Evolutionary conservation across 2,797 vertebrate species (phyloP).

Genomic region (Channa striata): DNA sequence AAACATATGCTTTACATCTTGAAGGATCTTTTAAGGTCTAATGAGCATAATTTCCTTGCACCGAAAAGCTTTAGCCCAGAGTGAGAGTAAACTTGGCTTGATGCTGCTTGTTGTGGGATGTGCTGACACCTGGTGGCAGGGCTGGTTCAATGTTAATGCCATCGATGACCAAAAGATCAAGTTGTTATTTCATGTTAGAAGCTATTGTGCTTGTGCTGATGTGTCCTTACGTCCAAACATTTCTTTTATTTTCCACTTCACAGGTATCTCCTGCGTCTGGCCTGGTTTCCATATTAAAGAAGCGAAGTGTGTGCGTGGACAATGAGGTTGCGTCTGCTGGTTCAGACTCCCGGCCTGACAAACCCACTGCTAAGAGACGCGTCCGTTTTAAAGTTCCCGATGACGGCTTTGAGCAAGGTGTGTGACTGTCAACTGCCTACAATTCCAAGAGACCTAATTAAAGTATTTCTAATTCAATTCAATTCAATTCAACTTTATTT

Average conservation of each 20-base stretch:
- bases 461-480: no score
- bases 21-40: background rate
- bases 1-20: background rate
- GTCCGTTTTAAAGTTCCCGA: slow-evolving; percentile 94
- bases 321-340: slow-evolving; percentile 54
- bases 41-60: background rate
- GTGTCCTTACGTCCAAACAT: background rate
- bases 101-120: slow-evolving; percentile 10
- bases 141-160: background rate
- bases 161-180: background rate
- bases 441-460: background rate
- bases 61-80: background rate
- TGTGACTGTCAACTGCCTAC: slow-evolving; percentile 20
- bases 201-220: slow-evolving; percentile 1
- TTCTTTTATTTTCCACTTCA: background rate
- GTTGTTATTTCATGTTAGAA: background rate
- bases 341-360: slow-evolving; percentile 62
- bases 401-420: slow-evolving; percentile 91
- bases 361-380: slow-evolving; percentile 86
- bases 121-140: slow-evolving; percentile 55
- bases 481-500: no score
- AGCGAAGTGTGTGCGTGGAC: slow-evolving; percentile 70
- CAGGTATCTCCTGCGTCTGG: slow-evolving; percentile 90
- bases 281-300: slow-evolving; percentile 96
- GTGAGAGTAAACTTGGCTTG: background rate